phyloP scores from a whole-genome alignment of 2,797 vertebrate genomes.

The Hypotaenidia philippensis region DNA sequence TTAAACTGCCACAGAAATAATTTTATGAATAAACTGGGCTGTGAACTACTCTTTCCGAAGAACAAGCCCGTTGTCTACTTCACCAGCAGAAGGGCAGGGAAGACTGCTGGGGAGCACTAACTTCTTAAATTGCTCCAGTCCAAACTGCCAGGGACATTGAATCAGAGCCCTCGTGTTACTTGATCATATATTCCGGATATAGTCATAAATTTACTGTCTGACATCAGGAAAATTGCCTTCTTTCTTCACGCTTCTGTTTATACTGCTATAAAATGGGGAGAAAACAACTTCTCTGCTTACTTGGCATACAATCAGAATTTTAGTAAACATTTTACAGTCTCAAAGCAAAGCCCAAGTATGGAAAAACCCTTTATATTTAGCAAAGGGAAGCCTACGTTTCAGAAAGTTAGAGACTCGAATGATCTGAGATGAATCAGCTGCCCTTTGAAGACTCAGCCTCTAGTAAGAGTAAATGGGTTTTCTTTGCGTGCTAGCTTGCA shows the following conservation, averaged over 20 bases:
- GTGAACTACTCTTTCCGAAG: not conserved
- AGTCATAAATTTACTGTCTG: conserved; percentile 1
- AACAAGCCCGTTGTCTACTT: not conserved
- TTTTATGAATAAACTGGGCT: not conserved
- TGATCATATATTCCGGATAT: not conserved
- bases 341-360: conserved; percentile 2
- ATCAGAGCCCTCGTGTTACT: not conserved
- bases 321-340: conserved; percentile 12
- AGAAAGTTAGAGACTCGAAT: conserved; percentile 44
- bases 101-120: not conserved
- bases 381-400: conserved; percentile 12
- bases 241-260: not conserved
- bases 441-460: conserved; percentile 44
- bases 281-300: not conserved
- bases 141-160: not conserved
- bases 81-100: not conserved
- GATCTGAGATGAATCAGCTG: conserved; percentile 41
- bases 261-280: not conserved
- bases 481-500: conserved; percentile 54
- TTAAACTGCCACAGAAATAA: not conserved
- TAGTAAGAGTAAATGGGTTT: conserved; percentile 48
- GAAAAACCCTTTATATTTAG: conserved; percentile 1
- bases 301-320: not conserved
- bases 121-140: not conserved
- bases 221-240: not conserved